Percentiles rank a stretch among this genome's conserved stretches.
These are phyloP conservation scores for Oreortyx pictus DNA, from an alignment of 2,797 vertebrate species.

Conservation along the genomic window DNA sequence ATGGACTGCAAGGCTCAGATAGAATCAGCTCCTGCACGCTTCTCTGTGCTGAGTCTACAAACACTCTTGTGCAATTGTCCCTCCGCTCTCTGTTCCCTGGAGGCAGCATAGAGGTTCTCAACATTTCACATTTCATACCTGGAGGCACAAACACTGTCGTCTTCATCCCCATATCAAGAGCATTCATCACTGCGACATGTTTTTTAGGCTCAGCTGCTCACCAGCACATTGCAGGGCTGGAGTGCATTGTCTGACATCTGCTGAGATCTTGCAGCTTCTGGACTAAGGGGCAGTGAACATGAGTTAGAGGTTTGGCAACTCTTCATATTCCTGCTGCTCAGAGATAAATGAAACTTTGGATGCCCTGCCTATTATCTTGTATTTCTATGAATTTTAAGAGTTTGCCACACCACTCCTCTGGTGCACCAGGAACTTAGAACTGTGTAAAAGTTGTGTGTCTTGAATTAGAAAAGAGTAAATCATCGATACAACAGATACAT, in stretches of 20 bases:
- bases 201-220: neutral
- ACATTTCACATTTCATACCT: neutral
- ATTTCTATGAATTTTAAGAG: neutral
- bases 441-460: neutral
- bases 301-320: neutral
- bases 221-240: neutral
- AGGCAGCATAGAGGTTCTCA: neutral
- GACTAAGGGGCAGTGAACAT: neutral
- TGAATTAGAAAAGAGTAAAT: neutral
- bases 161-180: neutral
- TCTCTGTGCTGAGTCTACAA: neutral
- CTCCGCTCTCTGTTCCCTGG: neutral
- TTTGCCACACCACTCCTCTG: neutral
- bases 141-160: neutral
- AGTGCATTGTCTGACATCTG: neutral
- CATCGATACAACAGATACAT: neutral
- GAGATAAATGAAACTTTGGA: neutral
- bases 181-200: neutral
- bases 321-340: neutral
- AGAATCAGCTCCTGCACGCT: neutral
- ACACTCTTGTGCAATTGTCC: fast-evolving
- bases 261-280: neutral
- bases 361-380: neutral
- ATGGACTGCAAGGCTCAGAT: neutral
- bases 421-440: neutral